phyloP scores from a whole-genome alignment of 2,113 vertebrate genomes.

The Anoplopoma fimbria region DNA sequence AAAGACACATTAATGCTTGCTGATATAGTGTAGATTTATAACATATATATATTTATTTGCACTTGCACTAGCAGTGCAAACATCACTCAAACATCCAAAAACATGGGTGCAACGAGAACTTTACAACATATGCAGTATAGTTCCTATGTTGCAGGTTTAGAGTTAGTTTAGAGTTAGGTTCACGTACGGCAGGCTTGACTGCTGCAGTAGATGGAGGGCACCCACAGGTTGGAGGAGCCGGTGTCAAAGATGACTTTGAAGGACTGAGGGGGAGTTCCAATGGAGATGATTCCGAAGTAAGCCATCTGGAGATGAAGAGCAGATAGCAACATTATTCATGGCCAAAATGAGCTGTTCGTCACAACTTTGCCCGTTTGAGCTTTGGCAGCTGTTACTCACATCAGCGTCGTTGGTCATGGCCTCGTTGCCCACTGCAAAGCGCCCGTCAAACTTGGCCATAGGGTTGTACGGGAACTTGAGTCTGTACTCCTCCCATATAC shows the following conservation, averaged over 20 bases:
- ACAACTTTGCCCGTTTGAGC: neutral
- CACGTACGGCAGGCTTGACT: slow-evolving; percentile 70
- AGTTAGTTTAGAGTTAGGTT: neutral
- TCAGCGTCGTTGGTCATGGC: slow-evolving; percentile 73
- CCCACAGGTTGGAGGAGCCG: slow-evolving; percentile 74
- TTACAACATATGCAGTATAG: no score
- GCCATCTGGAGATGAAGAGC: slow-evolving; percentile 56
- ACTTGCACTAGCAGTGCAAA: no score
- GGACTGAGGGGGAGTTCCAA: slow-evolving; percentile 74
- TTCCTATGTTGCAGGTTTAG: neutral
- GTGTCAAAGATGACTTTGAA: slow-evolving; percentile 75
- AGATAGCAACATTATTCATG: neutral
- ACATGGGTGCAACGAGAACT: no score
- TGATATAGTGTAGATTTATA: no score
- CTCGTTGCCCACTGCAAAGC: slow-evolving; percentile 24
- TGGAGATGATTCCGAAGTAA: slow-evolving; percentile 75
- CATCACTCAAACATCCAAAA: no score
- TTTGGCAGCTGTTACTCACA: slow-evolving; percentile 42
- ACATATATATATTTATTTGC: no score
- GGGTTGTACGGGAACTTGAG: slow-evolving; percentile 61
- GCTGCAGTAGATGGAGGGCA: slow-evolving; percentile 74
- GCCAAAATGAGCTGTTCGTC: neutral
- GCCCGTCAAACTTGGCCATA: slow-evolving; percentile 50
- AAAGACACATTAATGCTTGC: neutral
- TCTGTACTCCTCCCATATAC: slow-evolving; percentile 66